Evolutionary conservation across 2,888 invertebrate species (phyloP).

Genomic region (Furcula furcula): DNA sequence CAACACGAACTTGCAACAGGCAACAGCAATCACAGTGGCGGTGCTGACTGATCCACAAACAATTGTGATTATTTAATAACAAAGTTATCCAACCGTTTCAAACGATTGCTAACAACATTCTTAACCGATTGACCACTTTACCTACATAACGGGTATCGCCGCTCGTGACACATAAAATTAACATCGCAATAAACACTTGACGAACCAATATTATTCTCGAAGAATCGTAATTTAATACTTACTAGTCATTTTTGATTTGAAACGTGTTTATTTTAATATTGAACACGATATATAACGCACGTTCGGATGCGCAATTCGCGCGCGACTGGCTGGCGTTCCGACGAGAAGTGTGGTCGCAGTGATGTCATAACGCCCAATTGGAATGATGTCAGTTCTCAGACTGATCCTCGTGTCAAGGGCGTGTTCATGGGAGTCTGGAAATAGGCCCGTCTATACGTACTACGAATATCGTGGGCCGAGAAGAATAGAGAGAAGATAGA

Average conservation of each 20-base stretch:
- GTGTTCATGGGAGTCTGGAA: neutral
- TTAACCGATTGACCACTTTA: neutral
- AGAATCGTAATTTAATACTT: neutral
- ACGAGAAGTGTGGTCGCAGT: neutral
- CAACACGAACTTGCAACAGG: too few species aligned
- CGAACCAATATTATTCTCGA: neutral
- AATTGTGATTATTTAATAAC: too few species aligned
- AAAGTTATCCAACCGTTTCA: neutral
- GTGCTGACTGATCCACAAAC: too few species aligned
- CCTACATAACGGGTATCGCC: neutral
- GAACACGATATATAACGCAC: neutral
- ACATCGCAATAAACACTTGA: neutral
- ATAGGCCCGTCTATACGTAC: too few species aligned
- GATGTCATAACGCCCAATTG: neutral
- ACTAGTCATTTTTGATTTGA: slow-evolving; percentile 1
- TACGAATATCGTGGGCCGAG: too few species aligned
- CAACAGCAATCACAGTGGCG: too few species aligned
- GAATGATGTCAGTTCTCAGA: slow-evolving; percentile 1
- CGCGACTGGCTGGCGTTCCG: neutral
- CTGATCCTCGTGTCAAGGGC: slow-evolving; percentile 1
- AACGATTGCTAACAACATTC: neutral
- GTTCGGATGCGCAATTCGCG: neutral
- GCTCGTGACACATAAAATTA: neutral
- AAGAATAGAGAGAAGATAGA: too few species aligned
- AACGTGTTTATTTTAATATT: neutral